These are phyloP conservation scores for Sebastes paucispinis DNA, from an alignment of 2,797 vertebrate species.

Conservation along the genomic window DNA sequence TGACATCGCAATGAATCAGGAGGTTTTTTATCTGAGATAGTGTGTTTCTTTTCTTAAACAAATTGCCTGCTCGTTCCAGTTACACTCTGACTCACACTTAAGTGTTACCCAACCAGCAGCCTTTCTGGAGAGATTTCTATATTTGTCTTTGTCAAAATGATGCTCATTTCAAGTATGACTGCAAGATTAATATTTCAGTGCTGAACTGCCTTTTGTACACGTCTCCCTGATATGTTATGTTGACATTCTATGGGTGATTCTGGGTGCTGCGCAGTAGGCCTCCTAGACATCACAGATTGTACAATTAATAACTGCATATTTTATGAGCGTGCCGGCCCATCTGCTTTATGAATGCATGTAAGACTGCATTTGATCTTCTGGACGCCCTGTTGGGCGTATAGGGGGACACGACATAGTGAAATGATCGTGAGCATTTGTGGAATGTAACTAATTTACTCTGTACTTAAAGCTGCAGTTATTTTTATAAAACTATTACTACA, in stretches of 20 bases:
- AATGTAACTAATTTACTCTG: not conserved
- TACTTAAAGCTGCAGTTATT: not conserved
- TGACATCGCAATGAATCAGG: conserved; percentile 22
- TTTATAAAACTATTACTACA: too few relatives aligned
- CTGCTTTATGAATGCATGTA: conserved; percentile 73
- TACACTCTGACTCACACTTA: conserved; percentile 61
- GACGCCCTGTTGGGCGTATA: conserved; percentile 38
- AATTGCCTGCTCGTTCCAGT: conserved; percentile 62
- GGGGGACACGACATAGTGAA: not conserved
- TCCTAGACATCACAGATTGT: conserved; percentile 71
- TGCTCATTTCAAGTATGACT: conserved; percentile 56
- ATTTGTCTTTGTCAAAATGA: conserved; percentile 55
- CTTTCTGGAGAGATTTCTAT: conserved; percentile 44
- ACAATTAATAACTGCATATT: conserved; percentile 77
- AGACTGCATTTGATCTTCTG: conserved; percentile 42
- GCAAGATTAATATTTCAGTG: conserved; percentile 52
- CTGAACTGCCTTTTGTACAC: conserved; percentile 26
- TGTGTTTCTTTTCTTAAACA: conserved; percentile 54
- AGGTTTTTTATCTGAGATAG: conserved; percentile 44
- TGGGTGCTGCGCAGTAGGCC: conserved; percentile 40
- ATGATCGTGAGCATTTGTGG: not conserved
- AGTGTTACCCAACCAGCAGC: conserved; percentile 55
- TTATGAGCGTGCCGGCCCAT: conserved; percentile 71
- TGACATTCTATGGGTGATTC: conserved; percentile 34
- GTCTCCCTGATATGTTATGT: conserved; percentile 21